phyloP scores from a whole-genome alignment of 2,113 vertebrate species.

The Otocyon megalotis region DNA sequence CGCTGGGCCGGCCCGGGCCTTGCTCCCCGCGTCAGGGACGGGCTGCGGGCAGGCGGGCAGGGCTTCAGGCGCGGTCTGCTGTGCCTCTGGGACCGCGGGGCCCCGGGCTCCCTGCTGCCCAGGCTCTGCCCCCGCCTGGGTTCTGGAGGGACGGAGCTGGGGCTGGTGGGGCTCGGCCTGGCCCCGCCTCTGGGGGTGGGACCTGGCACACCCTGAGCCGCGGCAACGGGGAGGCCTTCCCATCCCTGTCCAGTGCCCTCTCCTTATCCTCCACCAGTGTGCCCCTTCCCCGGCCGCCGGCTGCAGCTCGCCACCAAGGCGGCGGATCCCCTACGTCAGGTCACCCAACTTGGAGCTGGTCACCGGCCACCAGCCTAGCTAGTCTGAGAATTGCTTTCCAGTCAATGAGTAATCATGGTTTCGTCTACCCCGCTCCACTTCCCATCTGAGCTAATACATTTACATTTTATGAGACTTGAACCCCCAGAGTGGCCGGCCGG shows the following conservation, averaged over 20 bases:
- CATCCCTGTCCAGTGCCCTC: neutral
- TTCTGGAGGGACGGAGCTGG: slow-evolving; percentile 32
- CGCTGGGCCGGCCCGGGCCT: neutral
- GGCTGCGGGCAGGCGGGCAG: neutral
- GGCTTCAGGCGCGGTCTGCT: neutral
- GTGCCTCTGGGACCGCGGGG: neutral
- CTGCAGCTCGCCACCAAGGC: neutral
- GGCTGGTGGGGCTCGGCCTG: neutral
- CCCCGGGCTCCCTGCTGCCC: neutral
- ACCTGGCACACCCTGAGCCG: slow-evolving; percentile 5
- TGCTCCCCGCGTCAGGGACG: slow-evolving; percentile 4
- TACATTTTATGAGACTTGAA: slow-evolving; percentile 34
- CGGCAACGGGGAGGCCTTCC: neutral
- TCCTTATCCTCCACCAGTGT: neutral
- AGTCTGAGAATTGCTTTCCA: neutral
- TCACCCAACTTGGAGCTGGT: neutral
- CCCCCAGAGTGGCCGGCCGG: neutral
- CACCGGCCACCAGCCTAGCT: neutral
- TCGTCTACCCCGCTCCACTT: neutral
- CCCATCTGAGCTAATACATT: neutral
- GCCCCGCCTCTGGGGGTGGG: slow-evolving; percentile 76
- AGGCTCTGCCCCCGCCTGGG: slow-evolving; percentile 3
- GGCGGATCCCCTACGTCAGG: neutral
- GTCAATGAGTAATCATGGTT: slow-evolving; percentile 42
- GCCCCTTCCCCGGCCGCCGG: neutral